Conservation (phyloP, 2,113 vertebrate species). For the Anas platyrhynchos region DNA sequence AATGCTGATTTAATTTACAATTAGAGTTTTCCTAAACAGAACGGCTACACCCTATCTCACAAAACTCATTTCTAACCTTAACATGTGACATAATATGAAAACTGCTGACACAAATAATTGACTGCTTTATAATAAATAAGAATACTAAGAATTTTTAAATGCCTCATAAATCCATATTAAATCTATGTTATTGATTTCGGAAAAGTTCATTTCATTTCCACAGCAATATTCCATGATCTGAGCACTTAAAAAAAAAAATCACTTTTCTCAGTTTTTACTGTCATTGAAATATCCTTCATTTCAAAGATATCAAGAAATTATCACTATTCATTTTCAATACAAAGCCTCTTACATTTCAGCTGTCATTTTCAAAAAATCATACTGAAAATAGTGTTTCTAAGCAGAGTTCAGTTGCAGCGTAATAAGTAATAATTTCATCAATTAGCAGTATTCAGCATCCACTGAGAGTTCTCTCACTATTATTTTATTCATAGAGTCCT, state of each 20-base stretch:
- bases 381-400: slow-evolving; percentile 70
- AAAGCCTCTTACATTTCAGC: slow-evolving; percentile 67
- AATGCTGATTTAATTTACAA: background rate
- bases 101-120: slow-evolving; percentile 41
- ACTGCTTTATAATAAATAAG: slow-evolving; percentile 40
- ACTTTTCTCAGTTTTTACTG: slow-evolving; percentile 55
- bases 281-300: slow-evolving; percentile 57
- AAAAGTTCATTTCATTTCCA: slow-evolving; percentile 42
- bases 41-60: background rate
- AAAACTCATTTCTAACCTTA: slow-evolving; percentile 15
- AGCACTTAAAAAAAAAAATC: background rate
- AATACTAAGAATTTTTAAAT: background rate
- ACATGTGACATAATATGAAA: slow-evolving; percentile 1
- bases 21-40: background rate
- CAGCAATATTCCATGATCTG: background rate
- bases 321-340: slow-evolving; percentile 67
- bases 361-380: slow-evolving; percentile 69
- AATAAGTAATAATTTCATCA: slow-evolving; percentile 75
- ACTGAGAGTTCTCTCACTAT: slow-evolving; percentile 69
- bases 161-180: slow-evolving; percentile 28
- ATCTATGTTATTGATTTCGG: slow-evolving; percentile 31
- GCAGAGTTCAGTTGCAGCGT: slow-evolving; percentile 59
- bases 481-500: slow-evolving; percentile 72
- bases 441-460: slow-evolving; percentile 71
- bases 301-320: slow-evolving; percentile 72